A percentile compares a stretch with the other conserved stretches of the same genome.
Evolutionary conservation across 2,797 vertebrate species (phyloP).

Genomic region (Lepus oiostolus): DNA sequence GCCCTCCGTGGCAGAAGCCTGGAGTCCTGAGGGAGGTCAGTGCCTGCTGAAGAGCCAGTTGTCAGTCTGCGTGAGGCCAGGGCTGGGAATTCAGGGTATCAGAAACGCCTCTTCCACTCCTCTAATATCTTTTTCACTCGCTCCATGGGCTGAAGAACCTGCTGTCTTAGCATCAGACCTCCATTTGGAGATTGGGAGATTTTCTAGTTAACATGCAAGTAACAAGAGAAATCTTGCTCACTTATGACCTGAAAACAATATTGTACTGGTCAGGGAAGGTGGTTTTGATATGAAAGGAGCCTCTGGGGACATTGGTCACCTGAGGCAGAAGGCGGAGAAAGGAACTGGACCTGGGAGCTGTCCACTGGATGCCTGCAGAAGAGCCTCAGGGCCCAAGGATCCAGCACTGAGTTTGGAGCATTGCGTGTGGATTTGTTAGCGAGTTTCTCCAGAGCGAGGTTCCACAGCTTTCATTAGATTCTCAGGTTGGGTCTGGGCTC

Average conservation of each 20-base stretch:
- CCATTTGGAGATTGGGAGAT: neutral
- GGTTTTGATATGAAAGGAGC: slow-evolving; percentile 33
- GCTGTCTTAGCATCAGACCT: neutral
- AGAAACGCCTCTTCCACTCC: neutral
- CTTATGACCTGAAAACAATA: neutral
- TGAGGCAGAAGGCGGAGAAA: neutral
- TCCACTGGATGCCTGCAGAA: neutral
- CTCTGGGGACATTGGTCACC: neutral
- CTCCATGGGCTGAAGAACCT: neutral
- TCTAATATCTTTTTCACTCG: neutral
- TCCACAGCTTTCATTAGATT: neutral
- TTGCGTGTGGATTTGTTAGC: neutral
- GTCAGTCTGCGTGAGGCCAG: neutral
- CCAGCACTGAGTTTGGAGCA: neutral
- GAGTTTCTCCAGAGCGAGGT: neutral
- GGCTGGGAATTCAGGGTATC: neutral
- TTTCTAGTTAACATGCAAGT: neutral
- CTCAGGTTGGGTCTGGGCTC: neutral
- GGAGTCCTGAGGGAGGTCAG: neutral
- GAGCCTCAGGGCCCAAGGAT: neutral
- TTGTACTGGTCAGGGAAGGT: neutral
- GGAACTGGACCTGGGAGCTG: neutral
- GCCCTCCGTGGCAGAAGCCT: neutral
- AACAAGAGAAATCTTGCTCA: slow-evolving; percentile 4
- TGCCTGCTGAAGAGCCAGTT: neutral